phyloP scores from a whole-genome alignment of 1,140 invertebrate genomes.

The Drosophila chauvacae region DNA sequence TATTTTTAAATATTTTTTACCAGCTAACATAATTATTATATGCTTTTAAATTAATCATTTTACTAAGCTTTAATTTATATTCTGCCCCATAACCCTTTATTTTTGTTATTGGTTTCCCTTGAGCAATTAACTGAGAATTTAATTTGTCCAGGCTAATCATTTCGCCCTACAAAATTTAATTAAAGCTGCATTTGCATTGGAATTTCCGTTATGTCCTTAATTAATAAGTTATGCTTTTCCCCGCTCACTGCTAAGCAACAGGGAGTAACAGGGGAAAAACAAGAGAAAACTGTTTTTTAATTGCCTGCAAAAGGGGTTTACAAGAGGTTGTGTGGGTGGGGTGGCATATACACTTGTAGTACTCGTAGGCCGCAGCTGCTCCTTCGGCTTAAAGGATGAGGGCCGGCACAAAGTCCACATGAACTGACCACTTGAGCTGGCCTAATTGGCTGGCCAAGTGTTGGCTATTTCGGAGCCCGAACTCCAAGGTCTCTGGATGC shows the following conservation, averaged over 20 bases:
- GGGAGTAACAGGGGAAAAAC: slow-evolving; percentile 3
- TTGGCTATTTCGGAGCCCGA: slow-evolving; percentile 32
- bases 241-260: slow-evolving; percentile 20
- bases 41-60: neutral
- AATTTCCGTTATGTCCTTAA: slow-evolving; percentile 62
- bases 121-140: slow-evolving; percentile 8
- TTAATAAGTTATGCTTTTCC: slow-evolving; percentile 70
- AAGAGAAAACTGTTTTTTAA: slow-evolving; percentile 52
- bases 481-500: slow-evolving; percentile 22
- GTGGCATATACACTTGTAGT: slow-evolving; percentile 8
- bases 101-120: neutral
- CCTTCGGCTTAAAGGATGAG: slow-evolving; percentile 23
- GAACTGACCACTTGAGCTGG: slow-evolving; percentile 59
- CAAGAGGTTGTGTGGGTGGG: slow-evolving; percentile 8
- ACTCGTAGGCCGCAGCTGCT: slow-evolving; percentile 41
- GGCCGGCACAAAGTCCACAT: slow-evolving; percentile 32
- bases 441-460: slow-evolving; percentile 69
- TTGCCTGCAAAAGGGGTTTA: slow-evolving; percentile 41
- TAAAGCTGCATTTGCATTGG: slow-evolving; percentile 75
- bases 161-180: slow-evolving; percentile 62
- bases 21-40: too few species aligned
- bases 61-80: neutral
- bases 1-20: too few species aligned
- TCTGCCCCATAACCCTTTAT: neutral
- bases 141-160: slow-evolving; percentile 10